phyloP scores from a whole-genome alignment of 2,888 invertebrate genomes.

The Bruchidius siliquastri region DNA sequence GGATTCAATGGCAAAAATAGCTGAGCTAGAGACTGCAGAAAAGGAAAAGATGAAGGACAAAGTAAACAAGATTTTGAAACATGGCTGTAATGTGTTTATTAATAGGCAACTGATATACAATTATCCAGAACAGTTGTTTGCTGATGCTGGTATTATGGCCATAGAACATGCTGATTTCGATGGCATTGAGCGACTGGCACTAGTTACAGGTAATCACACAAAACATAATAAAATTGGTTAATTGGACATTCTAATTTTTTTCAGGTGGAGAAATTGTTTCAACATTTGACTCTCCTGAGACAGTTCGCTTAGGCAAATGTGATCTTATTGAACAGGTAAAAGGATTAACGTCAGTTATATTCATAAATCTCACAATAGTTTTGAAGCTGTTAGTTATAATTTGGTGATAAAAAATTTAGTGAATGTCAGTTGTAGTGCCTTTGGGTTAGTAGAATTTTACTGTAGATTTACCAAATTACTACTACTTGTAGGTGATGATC shows the following conservation, averaged over 20 bases:
- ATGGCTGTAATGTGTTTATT: conserved; percentile 96
- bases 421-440: too few relatives aligned
- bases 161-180: conserved; percentile 99
- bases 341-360: too few relatives aligned
- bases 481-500: conserved; percentile 68
- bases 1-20: conserved; percentile 91
- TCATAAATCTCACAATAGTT: too few relatives aligned
- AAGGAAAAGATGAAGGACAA: conserved; percentile 99
- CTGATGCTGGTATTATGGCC: conserved; percentile 97
- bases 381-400: not conserved
- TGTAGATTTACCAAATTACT: too few relatives aligned
- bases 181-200: conserved; percentile 93
- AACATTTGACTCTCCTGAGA: conserved; percentile 91
- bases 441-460: too few relatives aligned
- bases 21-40: conserved; percentile 94
- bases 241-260: not conserved
- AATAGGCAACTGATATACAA: conserved; percentile 99
- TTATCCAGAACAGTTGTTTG: conserved; percentile 98
- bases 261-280: conserved; percentile 92
- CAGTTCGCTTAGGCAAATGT: conserved; percentile 90
- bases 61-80: conserved; percentile 90
- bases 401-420: too few relatives aligned
- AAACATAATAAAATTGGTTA: too few relatives aligned
- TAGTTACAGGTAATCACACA: conserved; percentile 63
- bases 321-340: conserved; percentile 82